Evolutionary conservation across 1,140 invertebrate genomes (phyloP), one percentile per base, ranked within the genome.

Genomic region (Drosophila sulfurigaster): DNA sequence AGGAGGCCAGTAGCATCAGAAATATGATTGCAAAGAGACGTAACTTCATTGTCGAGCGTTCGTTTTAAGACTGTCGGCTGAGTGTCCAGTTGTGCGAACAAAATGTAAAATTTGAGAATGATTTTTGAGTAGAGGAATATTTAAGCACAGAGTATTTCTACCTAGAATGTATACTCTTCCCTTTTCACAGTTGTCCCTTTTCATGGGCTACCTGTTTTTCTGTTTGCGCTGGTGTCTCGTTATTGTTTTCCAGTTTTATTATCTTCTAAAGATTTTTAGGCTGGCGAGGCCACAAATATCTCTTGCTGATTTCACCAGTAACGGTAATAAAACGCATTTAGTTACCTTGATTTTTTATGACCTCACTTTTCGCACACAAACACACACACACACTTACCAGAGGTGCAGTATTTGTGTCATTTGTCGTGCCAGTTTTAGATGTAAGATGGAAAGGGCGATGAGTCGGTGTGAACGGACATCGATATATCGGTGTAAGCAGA

Each of bases 271-370:
- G 85, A 81, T 89, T 89, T 83, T 66, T 75, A 79, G 62, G 58
- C 65, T 32, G 35, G 41, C 65, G 49, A n/a, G 43, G 11, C 38
- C 38, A 15, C 32, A 48, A 56, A 67, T 71, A 68, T 71, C 71
- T 78, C 56, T 75, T 72, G 81, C 86, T 89, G 85, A 89, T 89
- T 89, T 85, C 81, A 89, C 85, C 85, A 89, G 85, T 73, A 75
- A 62, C 15, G 72, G 15, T 60, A 66, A 66, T 77, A 74, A 80
- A 85, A 89, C 67, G 82, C 85, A 79, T 81, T 85, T 89, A 20
- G 71, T 89, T 88, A 89, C 85, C 85, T 89, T 87, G 75, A 86
- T 51, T 79, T 81, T 86, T 81, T 85, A 86, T 79, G 43, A 46
- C 28, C 11, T 3, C 48, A 20, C 10, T 7, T 30, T 16, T 41